A percentile compares a stretch with the other conserved stretches of the same genome.
Evolutionary conservation across 2,113 vertebrate species (phyloP).

Genomic region (Brachypodius melanocephalos): DNA sequence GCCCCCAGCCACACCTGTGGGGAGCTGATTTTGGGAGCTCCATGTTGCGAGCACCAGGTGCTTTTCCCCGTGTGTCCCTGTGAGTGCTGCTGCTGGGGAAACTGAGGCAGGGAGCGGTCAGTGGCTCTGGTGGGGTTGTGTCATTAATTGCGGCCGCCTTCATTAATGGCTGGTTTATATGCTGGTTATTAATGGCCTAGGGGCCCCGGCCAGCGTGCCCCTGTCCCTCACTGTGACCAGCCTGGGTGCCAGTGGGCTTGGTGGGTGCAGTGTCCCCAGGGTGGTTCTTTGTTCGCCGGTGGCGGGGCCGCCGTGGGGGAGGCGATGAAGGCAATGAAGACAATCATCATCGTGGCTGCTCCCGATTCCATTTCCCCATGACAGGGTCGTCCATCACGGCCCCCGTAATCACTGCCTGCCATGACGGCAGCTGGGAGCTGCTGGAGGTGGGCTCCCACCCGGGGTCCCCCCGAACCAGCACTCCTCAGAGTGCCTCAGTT

Average conservation of each 20-base stretch:
- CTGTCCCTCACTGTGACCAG: neutral
- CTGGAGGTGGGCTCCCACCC: neutral
- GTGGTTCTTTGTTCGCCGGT: neutral
- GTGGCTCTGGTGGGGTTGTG: neutral
- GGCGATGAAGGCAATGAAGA: conserved; percentile 15
- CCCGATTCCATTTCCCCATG: conserved; percentile 50
- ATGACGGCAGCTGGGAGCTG: neutral
- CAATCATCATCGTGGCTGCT: conserved; percentile 35
- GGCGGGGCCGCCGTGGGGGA: neutral
- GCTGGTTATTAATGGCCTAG: neutral
- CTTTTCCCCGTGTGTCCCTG: rapidly evolving
- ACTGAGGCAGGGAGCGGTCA: neutral
- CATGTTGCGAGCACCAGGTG: rapidly evolving
- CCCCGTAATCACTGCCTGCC: conserved; percentile 26
- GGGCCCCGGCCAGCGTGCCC: neutral
- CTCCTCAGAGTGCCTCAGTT: neutral
- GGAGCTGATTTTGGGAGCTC: neutral
- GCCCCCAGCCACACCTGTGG: neutral
- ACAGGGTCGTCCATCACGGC: conserved; percentile 61
- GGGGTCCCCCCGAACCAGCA: neutral
- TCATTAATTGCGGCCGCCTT: neutral
- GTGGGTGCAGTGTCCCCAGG: neutral
- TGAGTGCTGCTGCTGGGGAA: neutral
- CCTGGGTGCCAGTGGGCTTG: neutral
- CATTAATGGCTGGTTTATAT: neutral